A percentile compares a stretch with the other conserved stretches of the same genome.
Conservation (phyloP, 2,113 vertebrate genomes). For the Nothoprocta perdicaria region DNA sequence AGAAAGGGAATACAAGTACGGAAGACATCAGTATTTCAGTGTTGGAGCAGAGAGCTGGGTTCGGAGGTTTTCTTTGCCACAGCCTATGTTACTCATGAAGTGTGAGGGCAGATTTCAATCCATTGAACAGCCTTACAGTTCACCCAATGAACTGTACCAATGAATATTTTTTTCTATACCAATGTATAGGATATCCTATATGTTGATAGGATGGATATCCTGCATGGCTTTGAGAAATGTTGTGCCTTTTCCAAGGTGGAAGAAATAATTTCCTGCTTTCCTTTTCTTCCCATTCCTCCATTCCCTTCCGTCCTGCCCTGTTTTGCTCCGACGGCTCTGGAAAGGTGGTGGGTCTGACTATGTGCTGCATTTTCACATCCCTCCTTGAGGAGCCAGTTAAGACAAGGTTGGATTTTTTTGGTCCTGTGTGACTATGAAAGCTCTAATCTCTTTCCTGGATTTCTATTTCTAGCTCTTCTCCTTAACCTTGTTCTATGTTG, state of each 20-base stretch:
- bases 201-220: no score
- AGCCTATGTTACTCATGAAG: not conserved
- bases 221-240: not conserved
- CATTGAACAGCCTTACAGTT: not conserved
- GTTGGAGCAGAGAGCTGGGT: not conserved
- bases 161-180: no score
- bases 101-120: not conserved
- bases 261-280: not conserved
- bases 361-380: not conserved
- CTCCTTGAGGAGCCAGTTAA: not conserved
- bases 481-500: not conserved
- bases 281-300: not conserved
- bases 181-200: no score
- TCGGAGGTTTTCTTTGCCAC: not conserved
- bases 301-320: not conserved
- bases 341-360: not conserved
- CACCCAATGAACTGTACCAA: no score
- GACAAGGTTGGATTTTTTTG: not conserved
- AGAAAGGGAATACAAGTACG: not conserved
- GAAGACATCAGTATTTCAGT: fast-evolving
- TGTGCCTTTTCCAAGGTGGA: not conserved
- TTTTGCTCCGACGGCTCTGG: not conserved
- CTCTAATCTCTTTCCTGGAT: not conserved
- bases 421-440: not conserved
- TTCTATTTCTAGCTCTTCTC: not conserved